Base-by-base conservation (phyloP, 2,113 vertebrate genomes). In the Podarcis muralis region DNA sequence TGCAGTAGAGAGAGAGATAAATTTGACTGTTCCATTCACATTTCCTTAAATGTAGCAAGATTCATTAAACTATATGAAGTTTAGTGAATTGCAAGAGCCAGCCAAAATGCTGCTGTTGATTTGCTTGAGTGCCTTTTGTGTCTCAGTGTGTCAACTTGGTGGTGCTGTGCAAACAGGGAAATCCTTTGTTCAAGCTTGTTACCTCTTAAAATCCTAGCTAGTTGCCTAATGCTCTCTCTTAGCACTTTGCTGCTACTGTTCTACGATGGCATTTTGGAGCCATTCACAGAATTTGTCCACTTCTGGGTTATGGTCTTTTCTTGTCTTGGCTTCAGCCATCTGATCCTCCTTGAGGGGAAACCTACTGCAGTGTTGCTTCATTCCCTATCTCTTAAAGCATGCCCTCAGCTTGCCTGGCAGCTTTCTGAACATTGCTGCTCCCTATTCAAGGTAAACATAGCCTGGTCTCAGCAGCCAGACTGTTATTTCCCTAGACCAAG, bases 401-500 rank as follows among this genome's bases (percentile, higher is more conserved):
- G 35, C 25, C 27, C 40, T 83, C 32, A 77, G 23, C n/a, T 16
- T 88, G 43, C n/a, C 40, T 83, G 23, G 23, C 37, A 72, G 59
- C 23, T 83, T 77, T 66, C 81, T 88, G 77, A 68, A 22, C 13
- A 76, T n/a, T 68, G 37, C 30, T 78, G 16, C 59, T 88, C 32
- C 81, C 74, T 78, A 30, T 53, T 35, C 30, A 88, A 37, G 57
- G 40, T 83, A 66, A 22, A 77, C n/a, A 23, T 83, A 83, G 74
- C 30, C 59, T 84, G 72, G 81, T 37, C 72, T 88, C 72, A 88
- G 81, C 74, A 68, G 40, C 32, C 72, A 77, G 37, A 9, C 59
- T 65, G 59, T 68, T 77, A 35, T 88, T 88, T 88, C 59, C 72
- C 62, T 83, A 88, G 74, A 88, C 72, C 40, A 77, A 18, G 27